Base-by-base conservation (phyloP, 2,888 invertebrate genomes). In the Melinaea menophilus region DNA sequence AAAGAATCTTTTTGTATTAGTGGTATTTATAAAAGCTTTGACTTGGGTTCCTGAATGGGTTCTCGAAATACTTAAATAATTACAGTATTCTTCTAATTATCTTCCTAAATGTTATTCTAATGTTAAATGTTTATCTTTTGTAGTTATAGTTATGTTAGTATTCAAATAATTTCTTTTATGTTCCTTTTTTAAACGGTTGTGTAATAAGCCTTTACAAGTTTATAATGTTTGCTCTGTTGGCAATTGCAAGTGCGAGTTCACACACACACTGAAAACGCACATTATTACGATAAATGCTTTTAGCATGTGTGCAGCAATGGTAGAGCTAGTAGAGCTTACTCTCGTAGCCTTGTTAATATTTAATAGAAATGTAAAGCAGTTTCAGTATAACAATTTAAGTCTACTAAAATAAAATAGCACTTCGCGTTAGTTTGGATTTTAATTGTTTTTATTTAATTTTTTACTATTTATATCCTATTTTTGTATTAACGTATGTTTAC, bases 201-300 rank as follows among this genome's bases (percentile, higher is more conserved):
- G 4, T 41, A 41, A 41, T 9, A 41, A 41, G 41, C 31, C 51
- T 31, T 51, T 51, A 31, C 51, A 51, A 51, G 31, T 51, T 5
- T 51, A n/a, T 51, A 22, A 51, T 31, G 51, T 51, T 51, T 31
- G 31, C 31, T n/a, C 2, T 51, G 51, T 51, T 51, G 51, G 22
- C 9, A 31, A 51, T 31, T 51, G 31, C 31, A 31, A 51, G 7
- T 31, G 51, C 9, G 51, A 51, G 51, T 51, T n/a, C 31, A 51
- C 51, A 51, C 51, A 5, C 51, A 51, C 51, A 51, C 51, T 51
- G 3, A 31, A 9, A 51, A 48, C 48, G 51, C 51, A 51, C 31
- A 31, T 51, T 1, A 31, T 51, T 41, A 41, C 41, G 51, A 51
- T 51, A 51, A 51, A 51, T 31, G 31, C 31, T 51, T 31, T 31